Evolutionary conservation across 1,140 invertebrate genomes (phyloP).

Genomic region (Hormaphis cornu): DNA sequence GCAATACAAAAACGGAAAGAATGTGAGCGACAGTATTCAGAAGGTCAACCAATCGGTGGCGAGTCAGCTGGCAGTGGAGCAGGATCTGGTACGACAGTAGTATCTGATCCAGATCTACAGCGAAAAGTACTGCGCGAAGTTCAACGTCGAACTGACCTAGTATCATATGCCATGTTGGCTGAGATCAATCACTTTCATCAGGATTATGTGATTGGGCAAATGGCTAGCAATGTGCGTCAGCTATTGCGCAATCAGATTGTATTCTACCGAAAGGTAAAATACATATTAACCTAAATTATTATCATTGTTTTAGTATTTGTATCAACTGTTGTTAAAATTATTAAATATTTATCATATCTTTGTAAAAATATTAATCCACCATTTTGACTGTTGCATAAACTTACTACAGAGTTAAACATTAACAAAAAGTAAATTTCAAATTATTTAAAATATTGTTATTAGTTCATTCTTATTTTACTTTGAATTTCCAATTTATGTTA

Average conservation of each 20-base stretch:
- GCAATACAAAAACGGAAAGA: conserved; percentile 83
- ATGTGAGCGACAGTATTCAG: conserved; percentile 67
- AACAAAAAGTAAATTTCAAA: too few relatives aligned
- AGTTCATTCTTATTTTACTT: too few relatives aligned
- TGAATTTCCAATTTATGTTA: too few relatives aligned
- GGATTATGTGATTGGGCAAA: conserved; percentile 69
- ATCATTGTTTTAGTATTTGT: background rate
- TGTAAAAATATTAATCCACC: too few relatives aligned
- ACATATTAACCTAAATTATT: background rate
- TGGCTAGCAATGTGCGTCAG: conserved; percentile 69
- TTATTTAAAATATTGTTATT: background rate
- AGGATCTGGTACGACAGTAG: background rate
- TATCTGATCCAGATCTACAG: background rate
- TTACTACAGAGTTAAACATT: too few relatives aligned
- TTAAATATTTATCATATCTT: background rate
- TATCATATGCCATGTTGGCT: conserved; percentile 83
- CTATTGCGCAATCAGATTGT: conserved; percentile 80
- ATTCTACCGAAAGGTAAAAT: conserved; percentile 68
- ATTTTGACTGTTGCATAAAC: too few relatives aligned
- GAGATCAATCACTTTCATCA: conserved; percentile 88
- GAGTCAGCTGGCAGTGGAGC: background rate
- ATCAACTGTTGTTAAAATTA: background rate
- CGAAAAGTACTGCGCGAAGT: conserved; percentile 51
- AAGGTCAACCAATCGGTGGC: conserved; percentile 40
- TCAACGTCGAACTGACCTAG: conserved; percentile 75